phyloP scores from a whole-genome alignment of 2,113 vertebrate genomes.

The Cyprinodon variegatus region DNA sequence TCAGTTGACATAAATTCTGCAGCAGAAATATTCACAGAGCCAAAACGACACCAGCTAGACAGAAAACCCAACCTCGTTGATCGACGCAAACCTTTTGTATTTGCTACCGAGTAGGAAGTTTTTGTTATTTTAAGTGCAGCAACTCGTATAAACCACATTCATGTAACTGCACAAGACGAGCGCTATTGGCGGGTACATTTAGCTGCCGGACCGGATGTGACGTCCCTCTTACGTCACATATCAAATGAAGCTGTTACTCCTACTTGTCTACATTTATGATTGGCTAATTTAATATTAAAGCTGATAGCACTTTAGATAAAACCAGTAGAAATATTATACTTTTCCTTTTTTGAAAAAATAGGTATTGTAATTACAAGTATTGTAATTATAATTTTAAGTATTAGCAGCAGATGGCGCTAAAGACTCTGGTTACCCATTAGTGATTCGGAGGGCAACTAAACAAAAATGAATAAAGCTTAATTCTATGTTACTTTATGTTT shows the following conservation, averaged over 20 bases:
- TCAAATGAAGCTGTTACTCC: too few relatives aligned
- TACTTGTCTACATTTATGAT: too few relatives aligned
- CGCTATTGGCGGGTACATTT: slow-evolving; percentile 35
- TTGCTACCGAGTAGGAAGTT: fast-evolving
- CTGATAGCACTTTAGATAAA: too few relatives aligned
- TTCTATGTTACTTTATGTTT: too few relatives aligned
- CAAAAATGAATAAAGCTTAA: too few relatives aligned
- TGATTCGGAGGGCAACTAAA: too few relatives aligned
- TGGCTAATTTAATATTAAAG: too few relatives aligned
- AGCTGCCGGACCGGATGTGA: slow-evolving; percentile 47
- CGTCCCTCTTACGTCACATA: too few relatives aligned
- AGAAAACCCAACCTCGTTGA: not conserved
- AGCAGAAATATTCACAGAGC: not conserved
- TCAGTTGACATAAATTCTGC: slow-evolving; percentile 64
- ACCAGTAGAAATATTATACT: too few relatives aligned
- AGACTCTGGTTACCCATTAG: not conserved
- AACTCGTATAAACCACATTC: slow-evolving; percentile 1
- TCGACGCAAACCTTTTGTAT: not conserved
- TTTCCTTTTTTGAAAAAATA: too few relatives aligned
- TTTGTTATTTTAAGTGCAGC: not conserved
- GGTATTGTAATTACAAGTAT: too few relatives aligned
- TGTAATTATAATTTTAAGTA: too few relatives aligned
- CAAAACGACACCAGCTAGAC: not conserved
- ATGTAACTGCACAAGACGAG: not conserved
- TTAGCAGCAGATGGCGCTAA: slow-evolving; percentile 29